Evolutionary conservation across 1,140 invertebrate genomes (phyloP), one percentile per base, ranked within the genome.

Genomic region (Nephotettix cincticeps): DNA sequence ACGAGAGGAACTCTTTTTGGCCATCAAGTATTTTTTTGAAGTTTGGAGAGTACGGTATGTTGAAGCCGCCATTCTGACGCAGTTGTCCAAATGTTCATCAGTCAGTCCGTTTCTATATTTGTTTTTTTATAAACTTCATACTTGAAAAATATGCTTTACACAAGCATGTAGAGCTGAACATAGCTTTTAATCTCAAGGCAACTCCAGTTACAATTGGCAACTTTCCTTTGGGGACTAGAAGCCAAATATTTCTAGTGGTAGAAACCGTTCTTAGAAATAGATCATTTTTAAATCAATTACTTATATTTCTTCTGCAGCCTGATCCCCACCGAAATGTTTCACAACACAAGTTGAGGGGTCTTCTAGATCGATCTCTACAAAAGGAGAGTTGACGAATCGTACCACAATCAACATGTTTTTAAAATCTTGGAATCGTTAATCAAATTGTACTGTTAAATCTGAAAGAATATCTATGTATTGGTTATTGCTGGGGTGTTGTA

Each of bases 21-120:
- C n/a, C n/a, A n/a, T n/a, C n/a, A n/a, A 27, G 1, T 63, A 27
- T 27, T 63, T 63, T 63, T 11, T 63, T 63, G 58, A 3, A 27
- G 58, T 63, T 63, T 63, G 58, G 58, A 63, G 58, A 63, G n/a
- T n/a, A n/a, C n/a, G n/a, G 58, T 27, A 63, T 63, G 58, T 63
- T 21, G 58, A 19, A 63, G 58, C 58, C n/a, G 25, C 58, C 58
- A 63, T 63, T 63, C n/a, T 63, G 58, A 63, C 25, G n/a, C 58
- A 63, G 58, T 63, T 63, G 1, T 63, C 58, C 1, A 63, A 63
- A 63, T 63, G n/a, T n/a, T 63, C 25, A 63, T 63, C 58, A 27
- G 58, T 63, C 58, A 19, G n/a, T 63, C 58, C 25, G 58, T 63
- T 63, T 21, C n/a, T 63, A 63, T 63, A 21, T 63, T 63, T 63